phyloP scores from a whole-genome alignment of 2,113 vertebrate species.

The Trogon surrucura region DNA sequence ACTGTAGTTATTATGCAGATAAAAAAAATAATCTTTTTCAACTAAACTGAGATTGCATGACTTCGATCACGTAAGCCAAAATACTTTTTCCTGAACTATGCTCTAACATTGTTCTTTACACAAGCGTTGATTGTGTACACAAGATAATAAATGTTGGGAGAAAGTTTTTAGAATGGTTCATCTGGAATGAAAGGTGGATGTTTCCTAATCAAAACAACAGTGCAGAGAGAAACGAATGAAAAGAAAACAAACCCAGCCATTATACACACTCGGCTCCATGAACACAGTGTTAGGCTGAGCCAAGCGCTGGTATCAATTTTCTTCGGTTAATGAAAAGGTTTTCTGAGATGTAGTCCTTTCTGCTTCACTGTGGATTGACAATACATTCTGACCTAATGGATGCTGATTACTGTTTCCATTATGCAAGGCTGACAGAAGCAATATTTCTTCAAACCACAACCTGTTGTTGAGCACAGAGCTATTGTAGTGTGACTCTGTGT shows the following conservation, averaged over 20 bases:
- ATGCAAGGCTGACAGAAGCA: constrained; percentile 62
- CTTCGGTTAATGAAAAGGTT: constrained; percentile 59
- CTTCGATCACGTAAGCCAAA: neutral
- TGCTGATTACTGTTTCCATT: constrained; percentile 64
- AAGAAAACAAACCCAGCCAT: constrained; percentile 56
- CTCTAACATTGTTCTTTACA: neutral
- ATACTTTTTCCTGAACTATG: neutral
- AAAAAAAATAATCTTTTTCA: neutral
- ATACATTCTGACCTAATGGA: constrained; percentile 65
- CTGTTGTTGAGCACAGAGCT: constrained; percentile 43
- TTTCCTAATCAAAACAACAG: constrained; percentile 57
- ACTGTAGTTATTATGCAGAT: neutral
- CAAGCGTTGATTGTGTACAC: neutral
- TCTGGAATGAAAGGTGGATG: constrained; percentile 38
- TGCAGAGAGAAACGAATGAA: neutral
- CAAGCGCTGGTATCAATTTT: constrained; percentile 62
- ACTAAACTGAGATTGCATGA: neutral
- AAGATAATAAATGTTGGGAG: constrained; percentile 12
- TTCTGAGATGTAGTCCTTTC: constrained; percentile 52
- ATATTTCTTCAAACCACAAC: constrained; percentile 56
- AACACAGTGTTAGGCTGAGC: constrained; percentile 45
- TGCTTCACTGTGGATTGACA: constrained; percentile 64
- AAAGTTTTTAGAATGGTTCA: constrained; percentile 32
- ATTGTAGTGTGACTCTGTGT: neutral
- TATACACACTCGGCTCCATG: neutral